These are phyloP conservation scores for Enteromius afrohamiltoni DNA, from an alignment of 2,797 vertebrate genomes.

Conservation along the genomic window DNA sequence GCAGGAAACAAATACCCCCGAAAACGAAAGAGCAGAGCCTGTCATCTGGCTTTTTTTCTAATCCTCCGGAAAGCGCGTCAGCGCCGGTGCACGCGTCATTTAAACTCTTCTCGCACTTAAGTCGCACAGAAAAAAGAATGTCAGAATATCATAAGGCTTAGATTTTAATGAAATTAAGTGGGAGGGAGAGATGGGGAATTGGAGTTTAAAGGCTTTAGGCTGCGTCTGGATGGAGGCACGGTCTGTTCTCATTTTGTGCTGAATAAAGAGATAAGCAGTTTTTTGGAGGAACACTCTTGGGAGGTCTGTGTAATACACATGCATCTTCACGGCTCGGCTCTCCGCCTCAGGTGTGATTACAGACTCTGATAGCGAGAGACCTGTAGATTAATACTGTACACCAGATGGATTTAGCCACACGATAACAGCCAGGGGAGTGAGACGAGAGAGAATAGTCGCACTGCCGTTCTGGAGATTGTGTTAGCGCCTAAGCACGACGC, in stretches of 20 bases:
- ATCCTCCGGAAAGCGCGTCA: constrained; percentile 42
- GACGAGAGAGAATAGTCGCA: constrained; percentile 61
- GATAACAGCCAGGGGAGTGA: constrained; percentile 55
- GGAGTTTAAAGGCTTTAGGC: constrained; percentile 48
- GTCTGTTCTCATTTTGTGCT: constrained; percentile 53
- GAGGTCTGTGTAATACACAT: constrained; percentile 49
- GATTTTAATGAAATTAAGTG: constrained; percentile 47
- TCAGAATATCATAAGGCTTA: constrained; percentile 45
- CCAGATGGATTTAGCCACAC: constrained; percentile 62
- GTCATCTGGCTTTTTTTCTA: constrained; percentile 44
- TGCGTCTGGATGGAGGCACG: constrained; percentile 24
- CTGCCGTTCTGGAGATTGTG: constrained; percentile 60
- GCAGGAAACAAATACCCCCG: constrained; percentile 53
- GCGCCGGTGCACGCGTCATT: constrained; percentile 39
- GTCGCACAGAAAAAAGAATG: constrained; percentile 31
- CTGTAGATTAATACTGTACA: constrained; percentile 66
- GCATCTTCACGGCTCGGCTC: constrained; percentile 53
- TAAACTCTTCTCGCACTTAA: constrained; percentile 40
- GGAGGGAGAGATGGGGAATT: constrained; percentile 32
- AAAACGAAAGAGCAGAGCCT: constrained; percentile 55
- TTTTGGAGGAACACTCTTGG: constrained; percentile 47
- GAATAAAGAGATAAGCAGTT: constrained; percentile 55
- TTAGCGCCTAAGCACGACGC: constrained; percentile 51
- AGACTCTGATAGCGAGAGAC: constrained; percentile 55
- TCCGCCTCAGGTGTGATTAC: constrained; percentile 62